Base-by-base conservation (phyloP, 37 sponge, comb jelly and placozoan species). In the Eunapius fragilis region DNA sequence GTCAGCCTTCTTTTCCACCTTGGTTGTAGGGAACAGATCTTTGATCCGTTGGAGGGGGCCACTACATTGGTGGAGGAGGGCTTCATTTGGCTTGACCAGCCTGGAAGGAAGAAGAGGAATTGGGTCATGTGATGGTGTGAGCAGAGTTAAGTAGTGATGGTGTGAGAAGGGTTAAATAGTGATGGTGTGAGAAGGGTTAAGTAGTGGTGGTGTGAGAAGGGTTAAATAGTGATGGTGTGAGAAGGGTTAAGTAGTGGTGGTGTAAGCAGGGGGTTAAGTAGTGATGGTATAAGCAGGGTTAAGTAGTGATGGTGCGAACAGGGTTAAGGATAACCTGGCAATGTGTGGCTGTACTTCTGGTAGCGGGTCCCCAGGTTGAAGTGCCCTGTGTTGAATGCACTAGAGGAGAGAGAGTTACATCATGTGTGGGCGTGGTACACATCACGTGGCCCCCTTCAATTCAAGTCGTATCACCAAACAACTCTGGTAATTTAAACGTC, bases 321-420 rank as follows among this genome's bases (percentile, higher is more conserved):
- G 47, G 47, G 47, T 45, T 7, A 4, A 11, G 35, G 23, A 22
- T 31, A 31, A 92, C 89, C 58, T 72, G 31, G 77, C 47, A 3
- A 96, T 30, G 17, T 76, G 6, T 31, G 93, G 91, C 34, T 97
- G 95, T 14, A 89, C 73, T 5, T 93, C 83, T 4, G 97, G 97
- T 9, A 97, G 58, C 9, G 85, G 74, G 38, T 84, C 72, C 24
- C 78, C 87, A 17, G 93, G 86, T 31, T 92, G 35, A 32, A 97
- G 75, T 34, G 93, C 88, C 26, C 97, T 78, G n/a, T 90, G 86
- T 24, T 85, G 82, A 9, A 96, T 82, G 48, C 94, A 93, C 91
- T 94, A 37, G 4, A 72, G 13, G 19, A 19, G 22, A 17, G 58
- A 19, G 1, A 58, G 14, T 58, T 17, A 41, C 41, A 41, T 41